Percentiles rank a stretch among this genome's conserved stretches.
phyloP scores from a whole-genome alignment of 2,797 vertebrate species.

The Epinephelus malabaricus region DNA sequence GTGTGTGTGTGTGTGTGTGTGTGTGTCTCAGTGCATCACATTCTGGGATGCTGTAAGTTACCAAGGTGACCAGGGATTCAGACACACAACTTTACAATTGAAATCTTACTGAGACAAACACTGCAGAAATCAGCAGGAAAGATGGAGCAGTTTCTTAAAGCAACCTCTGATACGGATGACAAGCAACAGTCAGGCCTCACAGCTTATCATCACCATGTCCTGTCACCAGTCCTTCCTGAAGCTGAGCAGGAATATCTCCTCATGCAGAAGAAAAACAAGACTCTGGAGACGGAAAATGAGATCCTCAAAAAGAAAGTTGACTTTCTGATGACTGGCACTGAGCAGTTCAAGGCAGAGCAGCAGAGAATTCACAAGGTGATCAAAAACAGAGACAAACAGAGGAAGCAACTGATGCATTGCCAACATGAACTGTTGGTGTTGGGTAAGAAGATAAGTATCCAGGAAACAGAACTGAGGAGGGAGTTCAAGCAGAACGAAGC shows the following conservation, averaged over 20 bases:
- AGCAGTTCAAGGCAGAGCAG: slow-evolving; percentile 7
- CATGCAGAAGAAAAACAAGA: neutral
- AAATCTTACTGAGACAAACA: neutral
- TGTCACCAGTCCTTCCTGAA: neutral
- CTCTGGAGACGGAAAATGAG: neutral
- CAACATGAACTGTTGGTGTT: neutral
- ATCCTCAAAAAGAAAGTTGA: slow-evolving; percentile 8
- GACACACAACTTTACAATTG: neutral
- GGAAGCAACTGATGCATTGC: neutral
- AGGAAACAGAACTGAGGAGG: neutral
- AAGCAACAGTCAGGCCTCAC: neutral
- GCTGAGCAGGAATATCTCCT: neutral
- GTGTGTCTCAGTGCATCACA: too few relatives aligned
- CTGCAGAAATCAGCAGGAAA: neutral
- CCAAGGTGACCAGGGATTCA: neutral
- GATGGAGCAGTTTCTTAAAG: slow-evolving; percentile 2
- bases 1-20: too few relatives aligned
- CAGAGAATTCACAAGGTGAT: neutral
- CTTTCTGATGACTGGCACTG: neutral
- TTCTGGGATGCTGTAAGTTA: too few relatives aligned
- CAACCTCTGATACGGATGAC: neutral
- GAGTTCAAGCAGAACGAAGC: neutral
- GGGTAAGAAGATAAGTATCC: slow-evolving; percentile 6
- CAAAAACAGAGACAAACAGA: slow-evolving; percentile 8
- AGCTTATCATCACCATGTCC: neutral